phyloP scores from a whole-genome alignment of 2,797 vertebrate species.

The Etheostoma perlongum region DNA sequence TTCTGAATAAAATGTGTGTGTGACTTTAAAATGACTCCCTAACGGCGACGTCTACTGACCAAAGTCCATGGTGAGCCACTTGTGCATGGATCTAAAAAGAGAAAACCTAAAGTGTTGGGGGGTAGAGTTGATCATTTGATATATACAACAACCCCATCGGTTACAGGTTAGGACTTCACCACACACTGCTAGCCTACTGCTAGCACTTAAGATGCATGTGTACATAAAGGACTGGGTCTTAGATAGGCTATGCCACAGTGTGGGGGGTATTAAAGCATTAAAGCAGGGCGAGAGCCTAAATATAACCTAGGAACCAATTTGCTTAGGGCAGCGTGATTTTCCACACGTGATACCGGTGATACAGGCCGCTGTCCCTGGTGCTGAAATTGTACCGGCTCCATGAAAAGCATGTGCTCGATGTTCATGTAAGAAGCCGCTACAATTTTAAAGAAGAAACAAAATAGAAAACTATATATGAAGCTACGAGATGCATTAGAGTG shows the following conservation, averaged over 20 bases:
- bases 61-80: conserved; percentile 14
- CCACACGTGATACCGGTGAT: conserved; percentile 65
- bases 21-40: conserved; percentile 21
- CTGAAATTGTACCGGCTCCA: conserved; percentile 67
- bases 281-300: conserved; percentile 69
- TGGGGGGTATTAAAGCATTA: conserved; percentile 66
- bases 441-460: neutral
- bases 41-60: conserved; percentile 40
- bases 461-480: neutral
- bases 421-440: neutral
- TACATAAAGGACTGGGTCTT: conserved; percentile 23
- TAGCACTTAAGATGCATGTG: conserved; percentile 11
- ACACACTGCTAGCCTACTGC: conserved; percentile 2
- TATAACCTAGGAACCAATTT: conserved; percentile 69
- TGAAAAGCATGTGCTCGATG: neutral
- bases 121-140: conserved; percentile 15
- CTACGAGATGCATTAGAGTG: neutral
- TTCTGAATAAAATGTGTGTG: conserved; percentile 12
- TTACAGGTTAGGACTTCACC: conserved; percentile 10
- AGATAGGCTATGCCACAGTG: conserved; percentile 33
- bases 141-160: neutral
- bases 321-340: conserved; percentile 66
- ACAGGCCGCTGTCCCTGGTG: conserved; percentile 82
- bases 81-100: neutral
- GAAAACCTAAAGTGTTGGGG: neutral